phyloP scores from a whole-genome alignment of 2,113 vertebrate species.

The Galbula dea region DNA sequence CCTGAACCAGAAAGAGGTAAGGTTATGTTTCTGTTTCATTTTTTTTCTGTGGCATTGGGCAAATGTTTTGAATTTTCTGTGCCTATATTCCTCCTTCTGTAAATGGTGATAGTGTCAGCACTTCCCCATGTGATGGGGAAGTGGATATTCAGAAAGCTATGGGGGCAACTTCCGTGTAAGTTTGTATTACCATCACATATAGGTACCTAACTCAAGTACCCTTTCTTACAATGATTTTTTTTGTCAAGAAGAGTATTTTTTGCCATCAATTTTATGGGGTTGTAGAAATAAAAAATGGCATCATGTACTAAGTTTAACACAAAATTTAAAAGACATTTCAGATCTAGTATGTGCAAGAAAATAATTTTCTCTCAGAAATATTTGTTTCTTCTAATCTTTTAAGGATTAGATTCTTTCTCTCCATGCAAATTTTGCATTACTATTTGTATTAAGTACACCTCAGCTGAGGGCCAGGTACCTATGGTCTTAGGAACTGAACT shows the following conservation, averaged over 20 bases:
- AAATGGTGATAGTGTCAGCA: neutral
- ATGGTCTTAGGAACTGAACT: neutral
- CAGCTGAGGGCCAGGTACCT: neutral
- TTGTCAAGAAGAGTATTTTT: neutral
- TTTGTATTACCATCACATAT: neutral
- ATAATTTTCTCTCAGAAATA: neutral
- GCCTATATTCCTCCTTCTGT: neutral
- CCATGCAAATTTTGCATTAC: neutral
- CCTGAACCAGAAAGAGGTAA: neutral
- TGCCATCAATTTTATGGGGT: neutral
- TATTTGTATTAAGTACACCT: neutral
- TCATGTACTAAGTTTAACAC: neutral
- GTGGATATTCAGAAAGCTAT: neutral
- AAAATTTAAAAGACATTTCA: neutral
- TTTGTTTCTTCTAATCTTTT: neutral
- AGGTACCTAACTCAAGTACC: neutral
- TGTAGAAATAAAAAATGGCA: neutral
- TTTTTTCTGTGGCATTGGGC: neutral
- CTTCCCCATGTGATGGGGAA: neutral
- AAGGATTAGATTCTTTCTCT: no score
- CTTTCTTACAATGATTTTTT: neutral
- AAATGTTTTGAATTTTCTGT: neutral
- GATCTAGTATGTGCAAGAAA: neutral
- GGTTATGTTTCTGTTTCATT: neutral
- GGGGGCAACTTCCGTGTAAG: neutral